Base-by-base conservation (phyloP, 2,888 invertebrate genomes). In the Tanypteryx hageni region DNA sequence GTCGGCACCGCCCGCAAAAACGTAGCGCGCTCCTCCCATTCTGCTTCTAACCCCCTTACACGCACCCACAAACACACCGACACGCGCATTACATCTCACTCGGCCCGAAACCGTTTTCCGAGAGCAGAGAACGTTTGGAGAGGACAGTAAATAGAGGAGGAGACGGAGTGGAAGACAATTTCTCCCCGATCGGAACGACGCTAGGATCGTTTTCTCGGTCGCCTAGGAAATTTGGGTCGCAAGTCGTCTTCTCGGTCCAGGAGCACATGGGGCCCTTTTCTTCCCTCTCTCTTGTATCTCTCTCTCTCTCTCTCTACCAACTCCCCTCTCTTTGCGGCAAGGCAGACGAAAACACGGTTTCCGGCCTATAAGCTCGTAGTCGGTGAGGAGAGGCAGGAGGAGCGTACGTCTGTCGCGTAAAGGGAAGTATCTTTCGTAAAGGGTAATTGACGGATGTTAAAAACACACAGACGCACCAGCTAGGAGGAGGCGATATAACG, bases 321-420 rank as follows among this genome's bases (percentile, higher is more conserved):
- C 44, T 44, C 44, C 44, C 44, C 44, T 68, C 68, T 22, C 76
- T 76, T 27, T 76, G 76, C 11, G 76, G 76, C 27, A 27, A 76
- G 22, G 76, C 76, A 76, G 76, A 76, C 76, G 76, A 76, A 76
- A 76, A 76, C 76, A 27, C 76, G 76, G 76, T 76, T 76, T 76
- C 76, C 76, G 76, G 76, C 22, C 76, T 27, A 27, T 22, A 27
- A 76, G 44, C 44, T 44, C 44, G 44, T 44, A 44, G 44, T 44
- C 44, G 44, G 44, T 44, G 44, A 44, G 44, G 5, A 44, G 44
- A 3, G 44, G 44, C 3, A 44, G 5, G 44, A 18, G 76, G 27
- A 22, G 1, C 5, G 76, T 18, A 64, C 64, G 64, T 22, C 68
- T 76, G 76, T 76, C 76, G 76, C 76, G 2, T 76, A 7, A 76